These are phyloP conservation scores for Cololabis saira DNA, from an alignment of 2,113 vertebrate genomes.

Conservation along the genomic window DNA sequence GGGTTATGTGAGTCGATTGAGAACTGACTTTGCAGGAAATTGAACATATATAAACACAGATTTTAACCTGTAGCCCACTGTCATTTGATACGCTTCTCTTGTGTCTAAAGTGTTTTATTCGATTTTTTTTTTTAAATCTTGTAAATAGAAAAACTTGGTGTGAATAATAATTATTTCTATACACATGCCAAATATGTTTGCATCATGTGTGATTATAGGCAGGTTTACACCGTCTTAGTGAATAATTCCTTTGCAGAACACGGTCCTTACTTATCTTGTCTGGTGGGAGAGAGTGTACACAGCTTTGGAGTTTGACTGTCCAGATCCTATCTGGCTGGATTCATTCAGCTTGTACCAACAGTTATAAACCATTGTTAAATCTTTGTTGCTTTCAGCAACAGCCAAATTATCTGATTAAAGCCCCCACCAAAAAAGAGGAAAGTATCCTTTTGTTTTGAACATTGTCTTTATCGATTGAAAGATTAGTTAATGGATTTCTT, in stretches of 20 bases:
- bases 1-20: slow-evolving; percentile 44
- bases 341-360: slow-evolving; percentile 41
- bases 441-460: slow-evolving; percentile 15
- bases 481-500: slow-evolving; percentile 22
- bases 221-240: slow-evolving; percentile 45
- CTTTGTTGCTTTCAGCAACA: slow-evolving; percentile 18
- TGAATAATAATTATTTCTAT: slow-evolving; percentile 41
- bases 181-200: slow-evolving; percentile 41
- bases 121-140: not conserved
- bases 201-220: slow-evolving; percentile 44
- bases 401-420: slow-evolving; percentile 2
- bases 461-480: slow-evolving; percentile 32
- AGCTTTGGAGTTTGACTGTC: slow-evolving; percentile 60
- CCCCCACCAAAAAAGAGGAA: not conserved
- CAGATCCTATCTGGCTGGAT: slow-evolving; percentile 45
- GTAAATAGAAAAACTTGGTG: slow-evolving; percentile 33
- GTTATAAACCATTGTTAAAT: slow-evolving; percentile 41
- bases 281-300: slow-evolving; percentile 43
- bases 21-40: slow-evolving; percentile 48
- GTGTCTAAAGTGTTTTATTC: not conserved
- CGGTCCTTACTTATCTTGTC: slow-evolving; percentile 56
- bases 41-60: slow-evolving; percentile 33
- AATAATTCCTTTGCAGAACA: slow-evolving; percentile 60
- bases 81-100: slow-evolving; percentile 24
- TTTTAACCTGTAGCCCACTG: not conserved